Evolutionary conservation across 1,140 invertebrate species (phyloP).

Genomic region (Drosophila paulistorum): DNA sequence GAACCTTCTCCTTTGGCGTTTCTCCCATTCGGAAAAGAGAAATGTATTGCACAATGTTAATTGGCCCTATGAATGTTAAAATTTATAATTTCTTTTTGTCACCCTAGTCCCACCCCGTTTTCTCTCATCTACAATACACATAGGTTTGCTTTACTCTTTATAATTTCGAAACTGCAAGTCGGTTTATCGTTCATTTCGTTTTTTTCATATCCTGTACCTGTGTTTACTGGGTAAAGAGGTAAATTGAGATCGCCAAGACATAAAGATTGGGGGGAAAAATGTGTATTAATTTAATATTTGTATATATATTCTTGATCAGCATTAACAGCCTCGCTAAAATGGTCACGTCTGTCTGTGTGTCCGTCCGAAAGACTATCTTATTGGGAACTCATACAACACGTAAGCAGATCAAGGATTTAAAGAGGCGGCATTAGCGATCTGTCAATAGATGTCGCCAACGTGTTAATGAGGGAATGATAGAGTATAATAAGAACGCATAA

Average conservation of each 20-base stretch:
- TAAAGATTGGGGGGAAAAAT: background rate
- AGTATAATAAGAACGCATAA: background rate
- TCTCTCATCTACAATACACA: background rate
- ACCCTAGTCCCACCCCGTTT: background rate
- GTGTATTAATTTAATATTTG: background rate
- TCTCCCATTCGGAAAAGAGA: background rate
- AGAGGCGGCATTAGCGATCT: background rate
- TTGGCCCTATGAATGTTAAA: constrained; percentile 1
- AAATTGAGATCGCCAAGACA: background rate
- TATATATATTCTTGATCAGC: background rate
- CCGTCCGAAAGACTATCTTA: background rate
- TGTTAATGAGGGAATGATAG: background rate
- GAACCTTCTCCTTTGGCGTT: background rate
- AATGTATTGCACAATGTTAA: constrained; percentile 2
- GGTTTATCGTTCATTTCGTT: background rate
- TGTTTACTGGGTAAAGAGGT: background rate
- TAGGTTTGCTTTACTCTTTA: background rate
- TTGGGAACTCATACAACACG: no score
- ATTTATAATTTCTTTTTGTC: background rate
- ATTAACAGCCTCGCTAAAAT: background rate
- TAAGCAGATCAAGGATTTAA: background rate
- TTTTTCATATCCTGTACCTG: background rate
- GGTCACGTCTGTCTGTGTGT: background rate
- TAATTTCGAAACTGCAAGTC: background rate
- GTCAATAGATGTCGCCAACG: no score